Evolutionary conservation across 2,888 invertebrate genomes (phyloP).

Genomic region (Polymixis lichenea): DNA sequence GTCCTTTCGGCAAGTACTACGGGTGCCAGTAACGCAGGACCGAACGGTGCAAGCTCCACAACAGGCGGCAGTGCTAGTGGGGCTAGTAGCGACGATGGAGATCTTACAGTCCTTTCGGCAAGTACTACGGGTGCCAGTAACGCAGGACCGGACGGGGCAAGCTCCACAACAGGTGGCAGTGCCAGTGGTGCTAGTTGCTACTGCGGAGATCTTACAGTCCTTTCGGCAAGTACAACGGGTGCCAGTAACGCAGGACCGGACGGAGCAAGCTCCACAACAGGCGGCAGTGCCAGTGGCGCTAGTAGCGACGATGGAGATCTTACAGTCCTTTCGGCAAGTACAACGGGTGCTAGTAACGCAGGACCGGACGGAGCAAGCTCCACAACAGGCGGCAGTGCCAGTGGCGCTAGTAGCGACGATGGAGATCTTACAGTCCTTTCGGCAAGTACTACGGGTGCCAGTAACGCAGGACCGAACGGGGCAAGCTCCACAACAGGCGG

Average conservation of each 20-base stretch:
- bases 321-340: not conserved
- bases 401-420: not conserved
- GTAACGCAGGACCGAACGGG: too few species aligned
- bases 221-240: not conserved
- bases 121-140: not conserved
- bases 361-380: not conserved
- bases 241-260: too few species aligned
- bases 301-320: not conserved
- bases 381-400: not conserved
- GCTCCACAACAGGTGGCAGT: not conserved
- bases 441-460: not conserved
- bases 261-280: not conserved
- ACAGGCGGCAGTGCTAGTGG: not conserved
- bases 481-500: not conserved
- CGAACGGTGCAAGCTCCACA: not conserved
- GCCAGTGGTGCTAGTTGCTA: not conserved
- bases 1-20: not conserved
- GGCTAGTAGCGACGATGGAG: not conserved
- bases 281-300: not conserved
- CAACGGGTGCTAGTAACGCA: not conserved
- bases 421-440: not conserved
- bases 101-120: fast-evolving
- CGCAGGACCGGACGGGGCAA: not conserved
- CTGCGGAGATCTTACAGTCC: fast-evolving
- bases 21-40: too few species aligned